Percentiles rank a stretch among this genome's conserved stretches.
phyloP scores from a whole-genome alignment of 1,140 invertebrate genomes.

The Brachionus rotundiformis region DNA sequence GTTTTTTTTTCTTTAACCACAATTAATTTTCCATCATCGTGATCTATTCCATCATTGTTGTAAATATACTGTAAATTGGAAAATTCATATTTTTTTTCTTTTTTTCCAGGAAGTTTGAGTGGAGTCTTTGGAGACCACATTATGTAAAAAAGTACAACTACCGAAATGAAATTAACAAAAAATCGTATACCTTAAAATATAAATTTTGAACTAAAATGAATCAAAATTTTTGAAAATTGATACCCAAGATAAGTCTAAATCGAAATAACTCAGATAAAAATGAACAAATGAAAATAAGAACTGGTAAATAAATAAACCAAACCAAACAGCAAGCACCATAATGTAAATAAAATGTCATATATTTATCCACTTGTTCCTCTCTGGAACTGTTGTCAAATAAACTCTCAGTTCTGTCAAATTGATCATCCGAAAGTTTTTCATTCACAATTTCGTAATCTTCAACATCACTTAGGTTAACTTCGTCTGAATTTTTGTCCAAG shows the following conservation, averaged over 20 bases:
- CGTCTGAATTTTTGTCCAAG: neutral
- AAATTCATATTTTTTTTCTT: constrained; percentile 34
- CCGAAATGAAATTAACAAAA: constrained; percentile 47
- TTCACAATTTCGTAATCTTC: constrained; percentile 20
- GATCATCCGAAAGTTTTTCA: neutral
- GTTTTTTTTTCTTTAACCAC: neutral
- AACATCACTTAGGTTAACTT: neutral
- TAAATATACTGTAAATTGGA: constrained; percentile 9
- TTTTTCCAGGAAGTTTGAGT: constrained; percentile 32
- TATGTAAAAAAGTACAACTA: constrained; percentile 47
- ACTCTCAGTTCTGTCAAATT: neutral
- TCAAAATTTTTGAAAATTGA: constrained; percentile 59
- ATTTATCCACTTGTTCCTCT: constrained; percentile 68
- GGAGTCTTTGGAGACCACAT: constrained; percentile 37
- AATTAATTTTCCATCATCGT: constrained; percentile 3
- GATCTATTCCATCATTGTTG: constrained; percentile 8
- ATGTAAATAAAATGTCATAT: constrained; percentile 87
- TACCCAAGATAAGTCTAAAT: constrained; percentile 87
- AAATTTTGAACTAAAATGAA: neutral
- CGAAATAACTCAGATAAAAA: constrained; percentile 91
- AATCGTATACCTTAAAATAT: constrained; percentile 24
- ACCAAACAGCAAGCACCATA: constrained; percentile 79
- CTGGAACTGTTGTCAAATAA: constrained; percentile 20
- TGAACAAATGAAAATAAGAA: constrained; percentile 85
- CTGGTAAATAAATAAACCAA: constrained; percentile 95